These are phyloP conservation scores for Leptinotarsa defecta DNA, from an alignment of 1,140 invertebrate genomes.

Conservation along the genomic window DNA sequence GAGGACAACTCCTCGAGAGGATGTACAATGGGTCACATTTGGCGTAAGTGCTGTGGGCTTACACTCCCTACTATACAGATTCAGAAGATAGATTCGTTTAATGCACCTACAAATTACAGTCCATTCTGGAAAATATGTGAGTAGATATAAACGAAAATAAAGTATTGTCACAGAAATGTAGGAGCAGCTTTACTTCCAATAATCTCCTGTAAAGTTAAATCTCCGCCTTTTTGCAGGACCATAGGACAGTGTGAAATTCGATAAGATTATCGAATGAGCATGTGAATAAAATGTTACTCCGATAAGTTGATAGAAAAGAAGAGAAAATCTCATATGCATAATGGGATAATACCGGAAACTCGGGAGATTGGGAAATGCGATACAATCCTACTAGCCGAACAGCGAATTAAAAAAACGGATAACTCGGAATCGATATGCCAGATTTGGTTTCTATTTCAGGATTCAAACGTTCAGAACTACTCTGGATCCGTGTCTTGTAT, in stretches of 20 bases:
- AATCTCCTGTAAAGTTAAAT: not conserved
- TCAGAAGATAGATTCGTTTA: no score
- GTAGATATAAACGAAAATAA: not conserved
- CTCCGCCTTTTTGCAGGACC: not conserved
- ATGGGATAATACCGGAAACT: slow-evolving; percentile 19
- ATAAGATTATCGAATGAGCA: slow-evolving; percentile 20
- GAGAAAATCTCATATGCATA: slow-evolving; percentile 20
- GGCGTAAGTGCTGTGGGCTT: no score
- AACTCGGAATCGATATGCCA: slow-evolving; percentile 7
- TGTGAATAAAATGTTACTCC: slow-evolving; percentile 19
- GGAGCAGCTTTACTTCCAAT: not conserved
- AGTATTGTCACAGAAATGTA: not conserved
- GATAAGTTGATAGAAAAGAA: slow-evolving; percentile 25
- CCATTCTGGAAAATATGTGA: no score
- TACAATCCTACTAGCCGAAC: slow-evolving; percentile 15
- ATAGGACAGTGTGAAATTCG: slow-evolving; percentile 16
- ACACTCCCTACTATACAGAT: no score
- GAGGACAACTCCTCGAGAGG: no score
- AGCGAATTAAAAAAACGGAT: slow-evolving; percentile 17
- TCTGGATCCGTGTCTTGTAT: not conserved
- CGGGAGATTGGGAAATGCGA: slow-evolving; percentile 18
- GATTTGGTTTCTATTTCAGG: slow-evolving; percentile 16
- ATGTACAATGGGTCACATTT: no score
- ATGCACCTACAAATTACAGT: no score
- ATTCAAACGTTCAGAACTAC: not conserved